Evolutionary conservation across 2,888 invertebrate species (phyloP).

Genomic region (Stramonita haemastoma): DNA sequence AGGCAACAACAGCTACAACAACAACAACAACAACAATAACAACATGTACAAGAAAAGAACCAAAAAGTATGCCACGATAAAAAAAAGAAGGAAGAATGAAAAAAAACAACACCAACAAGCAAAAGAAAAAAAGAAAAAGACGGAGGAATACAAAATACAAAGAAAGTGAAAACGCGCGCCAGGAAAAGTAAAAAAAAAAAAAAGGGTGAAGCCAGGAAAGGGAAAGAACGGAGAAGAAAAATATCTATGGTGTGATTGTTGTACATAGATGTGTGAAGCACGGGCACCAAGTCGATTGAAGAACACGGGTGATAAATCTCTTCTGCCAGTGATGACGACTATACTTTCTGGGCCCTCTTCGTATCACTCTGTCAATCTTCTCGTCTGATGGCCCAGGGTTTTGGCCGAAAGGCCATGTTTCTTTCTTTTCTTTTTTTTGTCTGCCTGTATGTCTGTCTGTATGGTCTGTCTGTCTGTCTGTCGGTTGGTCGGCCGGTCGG

Average conservation of each 20-base stretch:
- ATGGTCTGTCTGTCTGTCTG: neutral
- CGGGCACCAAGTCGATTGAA: neutral
- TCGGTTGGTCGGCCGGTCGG: no score
- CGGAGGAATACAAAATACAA: neutral
- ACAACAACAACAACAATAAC: neutral
- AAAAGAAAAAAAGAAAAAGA: neutral
- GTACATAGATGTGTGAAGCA: conserved; percentile 7
- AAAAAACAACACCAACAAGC: neutral
- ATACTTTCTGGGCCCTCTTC: neutral
- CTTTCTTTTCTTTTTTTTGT: neutral
- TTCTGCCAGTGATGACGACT: conserved; percentile 6
- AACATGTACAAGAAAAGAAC: neutral
- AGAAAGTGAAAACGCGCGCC: neutral
- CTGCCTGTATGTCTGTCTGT: neutral
- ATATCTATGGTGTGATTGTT: neutral
- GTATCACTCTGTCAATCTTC: neutral
- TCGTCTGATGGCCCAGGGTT: neutral
- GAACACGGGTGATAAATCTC: neutral
- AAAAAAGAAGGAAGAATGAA: neutral
- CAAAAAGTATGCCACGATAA: neutral
- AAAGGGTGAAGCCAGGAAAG: neutral
- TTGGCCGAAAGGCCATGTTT: neutral
- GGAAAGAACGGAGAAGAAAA: neutral
- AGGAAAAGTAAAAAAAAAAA: neutral
- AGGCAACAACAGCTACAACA: neutral